These are phyloP conservation scores for Phenganax subtilis DNA, from an alignment of 92 coral and sea anemone genomes.

Conservation along the genomic window DNA sequence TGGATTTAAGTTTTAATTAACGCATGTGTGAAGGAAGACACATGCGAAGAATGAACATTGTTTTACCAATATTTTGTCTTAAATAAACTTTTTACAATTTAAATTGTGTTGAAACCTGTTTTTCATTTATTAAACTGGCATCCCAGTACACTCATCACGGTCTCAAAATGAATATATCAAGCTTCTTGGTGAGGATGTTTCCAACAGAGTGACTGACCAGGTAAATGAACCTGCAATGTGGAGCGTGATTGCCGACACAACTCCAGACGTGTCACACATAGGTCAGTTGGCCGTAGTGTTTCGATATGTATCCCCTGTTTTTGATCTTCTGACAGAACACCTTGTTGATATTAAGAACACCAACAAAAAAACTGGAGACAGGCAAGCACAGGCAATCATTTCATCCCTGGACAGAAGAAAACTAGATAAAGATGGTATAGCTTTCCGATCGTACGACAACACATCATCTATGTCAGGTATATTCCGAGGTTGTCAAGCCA, in stretches of 20 bases:
- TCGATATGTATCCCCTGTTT: neutral
- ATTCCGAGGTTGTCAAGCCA: conserved; percentile 19
- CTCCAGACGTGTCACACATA: conserved; percentile 13
- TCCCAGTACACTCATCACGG: neutral
- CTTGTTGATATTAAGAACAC: conserved; percentile 2
- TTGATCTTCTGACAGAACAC: neutral
- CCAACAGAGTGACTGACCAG: neutral
- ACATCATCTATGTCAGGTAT: conserved; percentile 13
- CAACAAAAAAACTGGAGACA: neutral
- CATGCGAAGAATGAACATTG: neutral
- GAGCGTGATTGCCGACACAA: neutral
- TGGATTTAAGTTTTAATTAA: neutral
- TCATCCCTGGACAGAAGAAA: neutral
- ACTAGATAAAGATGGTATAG: neutral
- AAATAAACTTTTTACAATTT: too few species aligned
- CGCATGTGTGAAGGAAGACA: neutral
- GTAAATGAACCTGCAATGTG: conserved; percentile 1
- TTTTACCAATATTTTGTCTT: neutral
- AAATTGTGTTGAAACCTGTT: too few species aligned
- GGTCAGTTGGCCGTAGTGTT: conserved; percentile 14
- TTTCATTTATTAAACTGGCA: too few species aligned
- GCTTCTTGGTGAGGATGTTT: conserved; percentile 21
- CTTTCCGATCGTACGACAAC: conserved; percentile 11
- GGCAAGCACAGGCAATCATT: conserved; percentile 11
- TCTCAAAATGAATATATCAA: conserved; percentile 18